phyloP scores from a whole-genome alignment of 2,113 vertebrate genomes.

The Aptenodytes patagonicus region DNA sequence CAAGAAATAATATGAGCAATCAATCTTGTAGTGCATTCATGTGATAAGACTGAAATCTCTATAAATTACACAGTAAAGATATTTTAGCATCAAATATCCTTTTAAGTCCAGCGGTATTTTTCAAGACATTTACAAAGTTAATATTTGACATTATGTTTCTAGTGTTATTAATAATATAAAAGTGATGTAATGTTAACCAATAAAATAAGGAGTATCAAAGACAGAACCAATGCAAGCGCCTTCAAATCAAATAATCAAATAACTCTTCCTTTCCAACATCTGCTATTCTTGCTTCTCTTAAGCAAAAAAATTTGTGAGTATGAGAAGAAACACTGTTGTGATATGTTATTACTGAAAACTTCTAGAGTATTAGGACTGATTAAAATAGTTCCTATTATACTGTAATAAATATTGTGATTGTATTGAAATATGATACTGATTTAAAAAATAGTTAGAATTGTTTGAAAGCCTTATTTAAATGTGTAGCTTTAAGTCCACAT shows the following conservation, averaged over 20 bases:
- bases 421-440: background rate
- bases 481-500: background rate
- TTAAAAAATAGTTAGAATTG: background rate
- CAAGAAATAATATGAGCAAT: background rate
- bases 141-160: background rate
- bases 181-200: background rate
- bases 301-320: background rate
- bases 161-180: background rate
- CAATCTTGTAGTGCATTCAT: slow-evolving; percentile 10
- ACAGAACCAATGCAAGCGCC: background rate
- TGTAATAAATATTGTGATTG: background rate
- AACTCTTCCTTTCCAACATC: background rate
- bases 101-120: slow-evolving; percentile 2
- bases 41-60: slow-evolving; percentile 22
- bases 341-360: background rate
- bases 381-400: background rate
- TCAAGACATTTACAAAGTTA: background rate
- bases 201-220: background rate
- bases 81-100: background rate
- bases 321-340: background rate
- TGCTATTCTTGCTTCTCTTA: background rate
- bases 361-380: background rate
- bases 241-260: background rate
- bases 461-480: background rate
- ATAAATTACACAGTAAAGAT: background rate